These are phyloP conservation scores for Myripristis murdjan DNA, from an alignment of 2,797 vertebrate species.

Conservation along the genomic window DNA sequence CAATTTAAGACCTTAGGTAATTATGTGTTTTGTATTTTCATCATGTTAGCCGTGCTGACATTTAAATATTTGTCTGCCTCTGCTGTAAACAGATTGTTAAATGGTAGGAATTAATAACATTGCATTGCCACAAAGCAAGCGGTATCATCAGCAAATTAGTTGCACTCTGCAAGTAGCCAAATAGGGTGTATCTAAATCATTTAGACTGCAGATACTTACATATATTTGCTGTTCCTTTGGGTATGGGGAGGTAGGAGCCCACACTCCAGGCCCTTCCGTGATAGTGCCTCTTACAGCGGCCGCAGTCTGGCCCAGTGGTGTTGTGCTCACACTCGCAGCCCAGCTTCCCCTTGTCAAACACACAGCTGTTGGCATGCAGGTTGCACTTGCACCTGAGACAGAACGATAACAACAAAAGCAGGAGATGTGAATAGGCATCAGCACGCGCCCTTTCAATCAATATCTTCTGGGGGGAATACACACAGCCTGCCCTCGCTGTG, in stretches of 20 bases:
- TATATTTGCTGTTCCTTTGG: conserved; percentile 99
- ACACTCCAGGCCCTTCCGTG: conserved; percentile 96
- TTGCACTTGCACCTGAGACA: conserved; percentile 97
- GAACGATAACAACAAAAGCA: conserved; percentile 65
- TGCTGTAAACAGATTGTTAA: conserved; percentile 14
- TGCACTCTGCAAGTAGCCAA: neutral
- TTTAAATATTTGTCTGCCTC: neutral
- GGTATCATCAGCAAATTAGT: neutral
- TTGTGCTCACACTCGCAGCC: conserved; percentile 99
- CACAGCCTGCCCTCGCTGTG: conserved; percentile 39
- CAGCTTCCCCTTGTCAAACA: conserved; percentile 96
- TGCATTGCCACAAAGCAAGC: neutral
- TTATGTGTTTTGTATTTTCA: too few species aligned
- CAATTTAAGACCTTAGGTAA: too few species aligned
- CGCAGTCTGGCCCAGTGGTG: conserved; percentile 98
- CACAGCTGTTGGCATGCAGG: conserved; percentile 97
- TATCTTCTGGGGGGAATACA: conserved; percentile 44
- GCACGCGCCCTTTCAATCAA: conserved; percentile 51
- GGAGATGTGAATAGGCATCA: conserved; percentile 66
- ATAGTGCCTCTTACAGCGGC: conserved; percentile 98
- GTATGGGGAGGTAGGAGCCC: conserved; percentile 97
- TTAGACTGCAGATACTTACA: conserved; percentile 89
- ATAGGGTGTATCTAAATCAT: neutral
- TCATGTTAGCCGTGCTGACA: too few species aligned
- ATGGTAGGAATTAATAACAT: neutral